Conservation (phyloP, 2,888 invertebrate species). For the Rugalucina vietnamica region DNA sequence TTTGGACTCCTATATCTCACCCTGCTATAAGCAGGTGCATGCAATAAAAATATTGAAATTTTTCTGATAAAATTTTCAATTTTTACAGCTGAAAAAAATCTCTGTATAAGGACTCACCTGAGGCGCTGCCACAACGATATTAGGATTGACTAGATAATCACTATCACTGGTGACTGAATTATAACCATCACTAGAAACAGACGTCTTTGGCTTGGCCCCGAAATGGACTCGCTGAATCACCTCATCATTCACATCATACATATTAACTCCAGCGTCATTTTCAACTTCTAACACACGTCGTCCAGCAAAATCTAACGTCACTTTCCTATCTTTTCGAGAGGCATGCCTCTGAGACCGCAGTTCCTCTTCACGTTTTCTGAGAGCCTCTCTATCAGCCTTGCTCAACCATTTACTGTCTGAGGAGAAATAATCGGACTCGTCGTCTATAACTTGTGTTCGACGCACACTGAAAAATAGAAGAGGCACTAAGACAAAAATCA, state of each 20-base stretch:
- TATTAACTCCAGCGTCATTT: slow-evolving; percentile 62
- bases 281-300: slow-evolving; percentile 85
- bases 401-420: slow-evolving; percentile 92
- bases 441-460: slow-evolving; percentile 92
- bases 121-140: slow-evolving; percentile 71
- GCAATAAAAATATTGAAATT: too few species aligned
- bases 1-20: too few species aligned
- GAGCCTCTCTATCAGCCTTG: slow-evolving; percentile 88
- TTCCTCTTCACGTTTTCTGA: slow-evolving; percentile 89
- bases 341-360: slow-evolving; percentile 89
- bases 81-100: too few species aligned
- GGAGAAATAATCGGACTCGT: slow-evolving; percentile 95
- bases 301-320: slow-evolving; percentile 90
- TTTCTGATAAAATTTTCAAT: too few species aligned
- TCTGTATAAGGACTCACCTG: slow-evolving; percentile 73
- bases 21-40: too few species aligned
- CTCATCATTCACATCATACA: slow-evolving; percentile 84
- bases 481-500: neutral
- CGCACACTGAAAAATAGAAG: slow-evolving; percentile 86
- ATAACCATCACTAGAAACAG: neutral
- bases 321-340: slow-evolving; percentile 88
- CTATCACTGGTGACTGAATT: neutral
- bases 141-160: slow-evolving; percentile 75
- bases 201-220: slow-evolving; percentile 66
- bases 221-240: slow-evolving; percentile 79